These are phyloP conservation scores for Limenitis arthemis DNA, from an alignment of 2,888 invertebrate genomes.

Conservation along the genomic window DNA sequence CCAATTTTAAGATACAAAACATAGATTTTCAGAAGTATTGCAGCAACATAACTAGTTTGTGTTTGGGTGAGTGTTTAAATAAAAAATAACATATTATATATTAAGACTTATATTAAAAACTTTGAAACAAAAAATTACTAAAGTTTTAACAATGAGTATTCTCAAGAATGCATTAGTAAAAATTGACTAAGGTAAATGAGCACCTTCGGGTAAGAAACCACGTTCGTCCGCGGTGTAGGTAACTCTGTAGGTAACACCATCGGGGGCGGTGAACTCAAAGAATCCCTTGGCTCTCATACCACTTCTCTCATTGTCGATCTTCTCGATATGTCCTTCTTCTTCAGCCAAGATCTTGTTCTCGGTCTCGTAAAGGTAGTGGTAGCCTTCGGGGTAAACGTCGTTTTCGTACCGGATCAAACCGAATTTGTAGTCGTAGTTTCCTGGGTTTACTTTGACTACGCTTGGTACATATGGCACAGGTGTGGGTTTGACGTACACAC, in stretches of 20 bases:
- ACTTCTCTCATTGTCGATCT: conserved; percentile 36
- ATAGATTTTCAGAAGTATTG: no score
- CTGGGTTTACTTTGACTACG: conserved; percentile 5
- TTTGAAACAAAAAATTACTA: conserved; percentile 4
- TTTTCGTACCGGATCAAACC: conserved; percentile 57
- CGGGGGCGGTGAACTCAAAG: conserved; percentile 53
- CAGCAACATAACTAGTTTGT: no score
- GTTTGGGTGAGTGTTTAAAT: neutral
- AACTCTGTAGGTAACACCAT: conserved; percentile 58
- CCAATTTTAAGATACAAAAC: no score
- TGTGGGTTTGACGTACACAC: conserved; percentile 7
- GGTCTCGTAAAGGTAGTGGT: conserved; percentile 63
- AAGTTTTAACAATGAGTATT: conserved; percentile 8
- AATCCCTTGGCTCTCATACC: conserved; percentile 53
- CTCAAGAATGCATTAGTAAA: neutral
- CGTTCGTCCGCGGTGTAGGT: conserved; percentile 64
- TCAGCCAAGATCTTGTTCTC: conserved; percentile 63
- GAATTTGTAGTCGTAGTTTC: conserved; percentile 47
- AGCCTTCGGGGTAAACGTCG: conserved; percentile 47
- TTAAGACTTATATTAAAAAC: conserved; percentile 11
- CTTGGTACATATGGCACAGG: conserved; percentile 11
- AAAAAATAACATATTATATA: neutral
- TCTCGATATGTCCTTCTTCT: conserved; percentile 52
- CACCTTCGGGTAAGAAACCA: conserved; percentile 48
- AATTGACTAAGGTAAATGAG: conserved; percentile 43